Base-by-base conservation (phyloP, 2,113 vertebrate genomes). In the Uria aalge region DNA sequence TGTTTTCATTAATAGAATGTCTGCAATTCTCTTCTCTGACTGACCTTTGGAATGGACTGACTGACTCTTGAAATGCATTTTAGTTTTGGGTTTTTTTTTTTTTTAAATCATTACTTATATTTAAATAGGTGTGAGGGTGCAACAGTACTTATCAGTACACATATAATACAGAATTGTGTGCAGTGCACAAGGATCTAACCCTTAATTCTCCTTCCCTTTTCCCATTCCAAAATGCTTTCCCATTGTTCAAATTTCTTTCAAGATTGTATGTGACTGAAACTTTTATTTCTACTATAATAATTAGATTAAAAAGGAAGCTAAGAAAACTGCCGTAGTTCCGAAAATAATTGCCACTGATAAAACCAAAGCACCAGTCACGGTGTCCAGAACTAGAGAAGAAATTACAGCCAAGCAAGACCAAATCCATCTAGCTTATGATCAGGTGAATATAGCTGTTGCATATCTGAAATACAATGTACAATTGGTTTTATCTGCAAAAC, bases 371-470 rank as follows among this genome's bases (percentile, higher is more conserved):
- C 55, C 48, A 88, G 77, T 97, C 73, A 90, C 94, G 62, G 66
- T 97, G 64, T 94, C 97, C 87, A 98, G 97, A 98, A 95, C 84
- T 94, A 97, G 97, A 98, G 96, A 98, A 98, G 94, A 93, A 96
- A 95, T 98, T 94, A 68, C 95, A 93, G 50, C 79, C 94, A 96
- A 97, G 96, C 96, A 89, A 95, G 97, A 98, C 27, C 79, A 98
- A 90, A 95, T 90, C 27, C 81, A 91, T 88, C 96, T 97, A 94
- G 91, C 74, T 84, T 80, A 36, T 53, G 93, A 98, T 72, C 96
- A 96, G 95, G 91, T 96, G 94, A 98, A 95, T 97, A 89, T 19
- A 52, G 53, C 60, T 96, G 57, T 66, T 60, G 45, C 87, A 90
- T 85, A 91, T 69, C 66, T 96, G 89, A 94, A 85, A 71, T 82